These are phyloP conservation scores for Proales similis DNA, from an alignment of 1,140 invertebrate species.

Conservation along the genomic window DNA sequence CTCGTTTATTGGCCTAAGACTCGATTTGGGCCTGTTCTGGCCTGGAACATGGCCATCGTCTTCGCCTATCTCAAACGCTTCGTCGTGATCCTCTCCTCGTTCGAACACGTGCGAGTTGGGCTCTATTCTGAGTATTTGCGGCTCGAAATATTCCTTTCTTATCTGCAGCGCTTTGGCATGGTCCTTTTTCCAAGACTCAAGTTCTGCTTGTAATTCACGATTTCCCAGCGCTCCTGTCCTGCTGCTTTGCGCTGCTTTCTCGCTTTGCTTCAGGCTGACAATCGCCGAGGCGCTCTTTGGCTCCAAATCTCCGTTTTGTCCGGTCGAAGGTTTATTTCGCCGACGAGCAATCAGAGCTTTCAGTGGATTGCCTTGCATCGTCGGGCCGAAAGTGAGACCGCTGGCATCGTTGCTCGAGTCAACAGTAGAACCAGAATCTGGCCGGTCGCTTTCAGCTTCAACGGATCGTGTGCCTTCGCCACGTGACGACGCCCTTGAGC, in stretches of 20 bases:
- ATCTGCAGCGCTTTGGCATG: slow-evolving; percentile 30
- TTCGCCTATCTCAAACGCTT: no score
- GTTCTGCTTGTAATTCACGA: slow-evolving; percentile 13
- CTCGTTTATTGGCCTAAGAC: no score
- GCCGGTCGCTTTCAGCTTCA: slow-evolving; percentile 27
- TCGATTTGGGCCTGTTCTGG: no score
- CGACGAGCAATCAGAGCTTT: slow-evolving; percentile 46
- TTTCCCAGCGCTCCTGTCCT: no score
- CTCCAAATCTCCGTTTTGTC: no score
- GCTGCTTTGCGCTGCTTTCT: no score
- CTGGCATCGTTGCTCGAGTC: slow-evolving; percentile 42
- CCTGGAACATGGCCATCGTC: no score
- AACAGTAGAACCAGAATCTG: slow-evolving; percentile 39
- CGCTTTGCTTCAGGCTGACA: no score
- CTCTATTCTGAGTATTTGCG: slow-evolving; percentile 29
- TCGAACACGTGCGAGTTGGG: slow-evolving; percentile 25
- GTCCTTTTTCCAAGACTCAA: slow-evolving; percentile 28
- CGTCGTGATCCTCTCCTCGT: slow-evolving; percentile 12
- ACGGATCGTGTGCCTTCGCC: neutral
- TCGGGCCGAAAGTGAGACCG: slow-evolving; percentile 48
- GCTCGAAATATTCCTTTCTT: slow-evolving; percentile 27
- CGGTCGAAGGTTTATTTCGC: no score
- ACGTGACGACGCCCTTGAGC: neutral
- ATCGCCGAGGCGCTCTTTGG: no score
- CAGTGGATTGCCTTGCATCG: slow-evolving; percentile 51